Conservation (phyloP, 2,888 invertebrate genomes). For the Cenopis cana region DNA sequence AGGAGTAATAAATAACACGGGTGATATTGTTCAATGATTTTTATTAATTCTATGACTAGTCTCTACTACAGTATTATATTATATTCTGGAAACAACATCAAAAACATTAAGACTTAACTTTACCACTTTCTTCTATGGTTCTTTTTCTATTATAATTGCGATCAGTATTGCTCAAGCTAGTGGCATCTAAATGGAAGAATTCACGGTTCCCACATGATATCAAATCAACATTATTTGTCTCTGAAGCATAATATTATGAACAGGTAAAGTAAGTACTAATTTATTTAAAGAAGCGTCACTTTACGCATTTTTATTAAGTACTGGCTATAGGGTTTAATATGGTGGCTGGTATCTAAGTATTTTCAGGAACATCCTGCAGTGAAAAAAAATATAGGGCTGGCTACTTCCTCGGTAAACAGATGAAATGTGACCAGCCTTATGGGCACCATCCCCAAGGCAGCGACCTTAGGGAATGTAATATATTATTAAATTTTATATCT, state of each 20-base stretch:
- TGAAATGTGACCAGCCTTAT: too few species aligned
- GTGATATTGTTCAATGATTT: background rate
- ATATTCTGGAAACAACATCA: background rate
- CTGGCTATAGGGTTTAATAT: background rate
- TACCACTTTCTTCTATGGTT: background rate
- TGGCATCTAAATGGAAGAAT: constrained; percentile 80
- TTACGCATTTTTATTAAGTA: background rate
- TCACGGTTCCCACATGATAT: constrained; percentile 57
- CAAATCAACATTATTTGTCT: background rate
- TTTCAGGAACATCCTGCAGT: too few species aligned
- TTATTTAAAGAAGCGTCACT: too few species aligned
- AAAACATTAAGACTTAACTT: background rate
- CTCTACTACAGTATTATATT: constrained; percentile 11
- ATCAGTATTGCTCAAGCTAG: constrained; percentile 44
- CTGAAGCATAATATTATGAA: background rate
- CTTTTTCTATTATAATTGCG: background rate
- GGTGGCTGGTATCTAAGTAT: background rate
- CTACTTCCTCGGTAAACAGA: too few species aligned
- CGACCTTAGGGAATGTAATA: too few species aligned
- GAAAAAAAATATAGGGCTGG: too few species aligned
- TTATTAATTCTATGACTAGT: constrained; percentile 29
- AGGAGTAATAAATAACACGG: background rate
- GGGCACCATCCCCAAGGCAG: too few species aligned
- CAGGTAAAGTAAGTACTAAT: too few species aligned
- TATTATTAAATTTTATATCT: too few species aligned